These are phyloP conservation scores for Hucho hucho DNA, from an alignment of 2,113 vertebrate species.

Conservation along the genomic window DNA sequence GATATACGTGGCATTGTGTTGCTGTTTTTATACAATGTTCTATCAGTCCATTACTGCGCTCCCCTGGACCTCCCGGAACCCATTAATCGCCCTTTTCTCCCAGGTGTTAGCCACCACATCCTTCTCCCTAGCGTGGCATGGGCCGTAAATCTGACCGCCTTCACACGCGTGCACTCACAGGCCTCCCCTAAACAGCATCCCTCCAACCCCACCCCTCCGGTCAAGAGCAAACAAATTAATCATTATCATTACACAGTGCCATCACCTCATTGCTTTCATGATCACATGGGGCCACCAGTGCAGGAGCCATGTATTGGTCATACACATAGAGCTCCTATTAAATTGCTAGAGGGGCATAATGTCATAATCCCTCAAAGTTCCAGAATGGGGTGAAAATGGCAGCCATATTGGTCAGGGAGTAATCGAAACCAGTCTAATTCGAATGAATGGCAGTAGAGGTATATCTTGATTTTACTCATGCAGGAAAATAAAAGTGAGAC, in stretches of 20 bases:
- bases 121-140: constrained; percentile 16
- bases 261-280: constrained; percentile 52
- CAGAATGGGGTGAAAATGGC: no score
- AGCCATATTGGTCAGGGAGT: no score
- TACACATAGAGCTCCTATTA: no score
- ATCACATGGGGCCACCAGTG: constrained; percentile 39
- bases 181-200: neutral
- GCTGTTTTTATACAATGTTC: constrained; percentile 54
- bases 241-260: constrained; percentile 50
- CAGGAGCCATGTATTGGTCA: constrained; percentile 4
- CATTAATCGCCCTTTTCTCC: constrained; percentile 60
- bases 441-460: no score
- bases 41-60: constrained; percentile 43
- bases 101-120: constrained; percentile 44
- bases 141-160: neutral
- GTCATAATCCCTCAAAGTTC: no score
- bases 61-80: constrained; percentile 21
- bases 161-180: neutral
- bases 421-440: no score
- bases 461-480: no score
- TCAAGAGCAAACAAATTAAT: constrained; percentile 42
- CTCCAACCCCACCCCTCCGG: neutral
- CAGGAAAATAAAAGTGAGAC: no score
- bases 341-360: no score
- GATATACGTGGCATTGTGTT: constrained; percentile 5